Base-by-base conservation (phyloP, 1,140 invertebrate genomes). In the Theocolax elegans region DNA sequence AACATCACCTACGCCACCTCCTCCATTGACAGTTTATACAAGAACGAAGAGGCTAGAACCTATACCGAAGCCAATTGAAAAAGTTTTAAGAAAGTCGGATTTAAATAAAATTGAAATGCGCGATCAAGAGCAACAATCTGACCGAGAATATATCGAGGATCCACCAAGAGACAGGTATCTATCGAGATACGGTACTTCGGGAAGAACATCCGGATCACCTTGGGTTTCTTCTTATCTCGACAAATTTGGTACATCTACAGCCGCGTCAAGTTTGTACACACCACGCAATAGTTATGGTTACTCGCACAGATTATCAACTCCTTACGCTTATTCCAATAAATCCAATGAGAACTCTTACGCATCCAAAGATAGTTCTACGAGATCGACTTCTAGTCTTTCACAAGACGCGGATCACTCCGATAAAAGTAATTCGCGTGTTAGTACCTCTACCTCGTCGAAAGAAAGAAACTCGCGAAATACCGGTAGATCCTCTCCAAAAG, bases 1-100 rank as follows among this genome's bases (percentile, higher is more conserved):
- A 40, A 94, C 93, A 1, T 94, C 92, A 9, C 93, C 93, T 1
- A 92, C 90, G 0, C 88, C 91, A 1, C 91, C 91, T 1, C 91
- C 91, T 1, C 88, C 89, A n/a, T 88, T 89, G 15, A 89, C 89
- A 9, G 80, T 81, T 0, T 90, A 88, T 72, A 84, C 91, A 2
- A 85, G 91, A 74, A 89, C 87, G 10, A 88, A 91, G 71, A 86
- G 92, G 75, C 89, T 90, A 0, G 92, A 93, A 69, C 88, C 91
- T 68, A 90, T 91, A 8, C 60, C 68, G 3, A 91, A 92, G 78
- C 88, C 89, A 23, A 86, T 91, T 48, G 89, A 92, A 77, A 91
- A 90, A 81, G 89, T 90, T 71, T 0, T 63, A 0, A 62, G 31
- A 2, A 70, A 48, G 13, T 70, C 59, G 1, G n/a, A 63, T 6